A percentile compares a stretch with the other conserved stretches of the same genome.
These are phyloP conservation scores for Taxidea taxus DNA, from an alignment of 2,113 vertebrate genomes.

Conservation along the genomic window DNA sequence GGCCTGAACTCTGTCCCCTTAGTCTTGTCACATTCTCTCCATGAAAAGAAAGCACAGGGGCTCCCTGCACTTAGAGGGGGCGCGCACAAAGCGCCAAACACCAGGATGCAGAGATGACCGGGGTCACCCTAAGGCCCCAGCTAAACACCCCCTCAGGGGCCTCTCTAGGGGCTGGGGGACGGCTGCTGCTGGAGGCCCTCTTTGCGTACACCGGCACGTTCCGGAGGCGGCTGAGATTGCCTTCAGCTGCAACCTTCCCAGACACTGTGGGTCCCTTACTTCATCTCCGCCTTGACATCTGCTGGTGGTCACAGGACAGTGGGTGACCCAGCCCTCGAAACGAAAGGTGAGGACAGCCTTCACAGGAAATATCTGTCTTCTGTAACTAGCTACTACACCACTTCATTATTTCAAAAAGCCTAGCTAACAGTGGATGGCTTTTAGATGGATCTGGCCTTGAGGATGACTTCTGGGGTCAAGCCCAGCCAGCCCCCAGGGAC, in stretches of 20 bases:
- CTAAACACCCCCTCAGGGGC: accelerated
- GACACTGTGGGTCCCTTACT: neutral
- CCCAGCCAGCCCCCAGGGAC: neutral
- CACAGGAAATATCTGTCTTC: too few relatives aligned
- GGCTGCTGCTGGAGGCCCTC: neutral
- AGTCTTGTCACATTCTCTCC: neutral
- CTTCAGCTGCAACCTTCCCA: neutral
- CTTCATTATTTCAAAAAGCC: neutral
- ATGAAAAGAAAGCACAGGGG: neutral
- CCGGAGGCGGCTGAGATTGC: accelerated
- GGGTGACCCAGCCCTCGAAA: neutral
- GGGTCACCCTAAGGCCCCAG: neutral
- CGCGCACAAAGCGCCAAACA: neutral
- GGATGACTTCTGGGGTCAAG: neutral
- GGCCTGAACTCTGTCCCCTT: neutral
- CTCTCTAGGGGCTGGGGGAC: neutral
- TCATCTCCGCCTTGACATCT: neutral
- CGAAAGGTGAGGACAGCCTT: neutral
- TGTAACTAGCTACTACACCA: neutral
- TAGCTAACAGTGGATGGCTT: neutral
- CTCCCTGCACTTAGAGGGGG: too few relatives aligned
- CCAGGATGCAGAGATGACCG: neutral
- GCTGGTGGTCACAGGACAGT: neutral
- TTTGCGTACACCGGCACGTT: accelerated
- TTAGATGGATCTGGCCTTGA: neutral